Base-by-base conservation (phyloP, 2,888 invertebrate genomes). In the Papilio demoleus region DNA sequence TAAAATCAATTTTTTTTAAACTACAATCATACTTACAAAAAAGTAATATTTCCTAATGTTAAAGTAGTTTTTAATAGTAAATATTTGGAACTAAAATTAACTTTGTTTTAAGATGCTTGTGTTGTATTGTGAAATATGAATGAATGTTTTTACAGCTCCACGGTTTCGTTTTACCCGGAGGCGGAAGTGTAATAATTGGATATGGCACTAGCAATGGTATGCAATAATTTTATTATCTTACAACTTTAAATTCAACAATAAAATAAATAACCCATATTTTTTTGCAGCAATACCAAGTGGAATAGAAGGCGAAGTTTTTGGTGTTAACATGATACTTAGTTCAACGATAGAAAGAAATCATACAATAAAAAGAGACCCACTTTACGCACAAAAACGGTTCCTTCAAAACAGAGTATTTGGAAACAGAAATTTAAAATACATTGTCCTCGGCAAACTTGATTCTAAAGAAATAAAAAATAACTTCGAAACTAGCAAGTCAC, bases 151-250 rank as follows among this genome's bases (percentile, higher is more conserved):
- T 93, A 65, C 88, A 95, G 95, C 85, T 94, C 58, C 78, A 84
- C 50, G 93, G 93, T 1, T 87, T 90, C 63, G 83, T 91, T 59
- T 87, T 95, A 68, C 94, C 95, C 6, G 89, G 90, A 27, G 93
- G 93, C 4, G 95, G 95, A 9, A 95, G 95, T 75, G 83, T 95
- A 6, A 94, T 95, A 9, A 86, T 95, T n/a, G 95, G 95, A 22
- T 95, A 96, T 81, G 95, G 95, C 74, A 94, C 94, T 74, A 93
- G 94, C 76, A 93, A 93, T 75, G 94, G 95, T 90, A 94, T 92
- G 34, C 34, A 36, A 67, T 19, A 9, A 19, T 63, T 38, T 60
- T 53, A 19, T 24, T 64, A 34, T 19, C 31, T 31, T 42, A 22
- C 12, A 64, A 24, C 6, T n/a, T 11, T 34, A 42, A 60, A 53